Conservation (phyloP, 2,888 invertebrate species). For the Caenorhabditis becei region DNA sequence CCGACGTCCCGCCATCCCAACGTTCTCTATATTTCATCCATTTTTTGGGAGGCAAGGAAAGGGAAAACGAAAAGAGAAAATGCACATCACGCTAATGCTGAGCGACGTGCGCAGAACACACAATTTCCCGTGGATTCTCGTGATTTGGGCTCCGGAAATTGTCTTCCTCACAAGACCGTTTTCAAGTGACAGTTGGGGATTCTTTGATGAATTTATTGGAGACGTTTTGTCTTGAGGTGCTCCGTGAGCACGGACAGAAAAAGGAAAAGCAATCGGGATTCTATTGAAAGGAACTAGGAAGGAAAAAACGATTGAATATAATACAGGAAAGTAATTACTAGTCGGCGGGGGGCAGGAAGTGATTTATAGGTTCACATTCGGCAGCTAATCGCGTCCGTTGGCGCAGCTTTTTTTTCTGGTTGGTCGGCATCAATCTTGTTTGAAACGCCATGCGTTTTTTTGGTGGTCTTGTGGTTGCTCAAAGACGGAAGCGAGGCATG, state of each 20-base stretch:
- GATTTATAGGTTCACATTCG: neutral
- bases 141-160: slow-evolving; percentile 26
- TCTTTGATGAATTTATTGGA: neutral
- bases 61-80: slow-evolving; percentile 9
- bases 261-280: neutral
- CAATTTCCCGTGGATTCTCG: slow-evolving; percentile 26
- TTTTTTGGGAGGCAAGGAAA: neutral
- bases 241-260: slow-evolving; percentile 1
- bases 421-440: slow-evolving; percentile 1
- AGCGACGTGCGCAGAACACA: slow-evolving; percentile 31
- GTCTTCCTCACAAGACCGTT: slow-evolving; percentile 9
- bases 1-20: slow-evolving; percentile 46
- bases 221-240: no score
- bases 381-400: neutral
- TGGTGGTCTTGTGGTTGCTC: neutral
- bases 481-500: neutral
- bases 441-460: neutral
- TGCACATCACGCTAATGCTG: slow-evolving; percentile 35
- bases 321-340: neutral
- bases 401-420: neutral
- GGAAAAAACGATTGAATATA: neutral
- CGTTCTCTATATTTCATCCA: slow-evolving; percentile 30
- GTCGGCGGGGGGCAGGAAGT: neutral
- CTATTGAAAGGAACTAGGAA: neutral
- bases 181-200: neutral